Conservation (phyloP, 2,113 vertebrate species). For the Vulpes lagopus region DNA sequence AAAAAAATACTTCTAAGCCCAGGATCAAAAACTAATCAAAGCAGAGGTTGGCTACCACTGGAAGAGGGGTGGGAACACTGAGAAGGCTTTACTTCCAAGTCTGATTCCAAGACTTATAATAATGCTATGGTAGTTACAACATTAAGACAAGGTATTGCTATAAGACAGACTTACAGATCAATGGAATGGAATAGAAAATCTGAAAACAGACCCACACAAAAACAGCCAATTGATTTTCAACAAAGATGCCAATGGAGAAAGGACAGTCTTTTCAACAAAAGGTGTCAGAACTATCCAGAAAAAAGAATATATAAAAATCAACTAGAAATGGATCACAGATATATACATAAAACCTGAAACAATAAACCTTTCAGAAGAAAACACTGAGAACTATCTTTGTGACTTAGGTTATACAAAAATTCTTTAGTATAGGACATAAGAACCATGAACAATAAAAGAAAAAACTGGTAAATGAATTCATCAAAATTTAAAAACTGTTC, state of each 20-base stretch:
- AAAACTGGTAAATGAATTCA: constrained; percentile 33
- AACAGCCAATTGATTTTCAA: not conserved
- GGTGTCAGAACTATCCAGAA: not conserved
- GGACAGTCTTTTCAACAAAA: not conserved
- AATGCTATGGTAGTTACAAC: not conserved
- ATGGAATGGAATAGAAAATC: not conserved
- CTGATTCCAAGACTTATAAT: not conserved
- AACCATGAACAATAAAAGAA: not conserved
- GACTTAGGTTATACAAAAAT: not conserved
- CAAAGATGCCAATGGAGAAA: not conserved
- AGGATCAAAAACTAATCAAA: not conserved
- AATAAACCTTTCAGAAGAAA: not conserved
- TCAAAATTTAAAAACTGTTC: constrained; percentile 5
- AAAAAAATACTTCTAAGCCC: constrained; percentile 1
- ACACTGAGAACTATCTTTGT: not conserved
- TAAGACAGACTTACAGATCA: not conserved
- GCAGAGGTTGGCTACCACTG: not conserved
- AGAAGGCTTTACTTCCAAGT: not conserved
- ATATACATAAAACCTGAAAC: constrained; percentile 13
- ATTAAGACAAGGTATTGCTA: not conserved
- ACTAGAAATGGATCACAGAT: constrained; percentile 5
- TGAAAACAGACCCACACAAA: not conserved
- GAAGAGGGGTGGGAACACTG: not conserved
- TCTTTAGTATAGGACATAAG: not conserved
- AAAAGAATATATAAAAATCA: constrained; percentile 19